These are phyloP conservation scores for Ashinkailepas kermadecensis DNA, from an alignment of 2,888 invertebrate genomes.

Conservation along the genomic window DNA sequence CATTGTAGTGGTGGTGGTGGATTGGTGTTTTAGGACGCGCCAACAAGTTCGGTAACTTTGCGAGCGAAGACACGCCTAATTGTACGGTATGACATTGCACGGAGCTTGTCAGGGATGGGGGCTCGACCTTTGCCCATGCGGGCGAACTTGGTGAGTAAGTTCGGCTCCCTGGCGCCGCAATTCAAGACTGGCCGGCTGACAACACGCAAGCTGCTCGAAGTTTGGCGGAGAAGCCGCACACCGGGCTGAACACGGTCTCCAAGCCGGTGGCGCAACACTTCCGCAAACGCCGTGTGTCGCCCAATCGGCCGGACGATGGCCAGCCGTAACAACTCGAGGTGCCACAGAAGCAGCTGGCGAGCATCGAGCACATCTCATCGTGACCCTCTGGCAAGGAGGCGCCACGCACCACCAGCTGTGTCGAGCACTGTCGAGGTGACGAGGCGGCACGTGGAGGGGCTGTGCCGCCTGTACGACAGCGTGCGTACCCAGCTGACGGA, in stretches of 20 bases:
- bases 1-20: too few species aligned
- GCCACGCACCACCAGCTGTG: slow-evolving; percentile 54
- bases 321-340: not conserved
- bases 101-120: too few species aligned
- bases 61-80: too few species aligned
- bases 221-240: slow-evolving; percentile 52
- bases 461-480: slow-evolving; percentile 50
- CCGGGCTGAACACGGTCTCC: slow-evolving; percentile 53
- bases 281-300: slow-evolving; percentile 36
- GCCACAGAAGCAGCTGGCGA: not conserved
- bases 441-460: slow-evolving; percentile 51
- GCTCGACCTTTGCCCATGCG: too few species aligned
- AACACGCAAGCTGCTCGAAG: slow-evolving; percentile 48
- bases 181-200: slow-evolving; percentile 54
- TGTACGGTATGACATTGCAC: too few species aligned
- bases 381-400: slow-evolving; percentile 39
- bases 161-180: slow-evolving; percentile 50
- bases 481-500: slow-evolving; percentile 52
- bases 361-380: not conserved
- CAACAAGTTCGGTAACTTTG: too few species aligned
- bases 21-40: too few species aligned
- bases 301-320: not conserved
- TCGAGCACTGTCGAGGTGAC: slow-evolving; percentile 52
- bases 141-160: too few species aligned
- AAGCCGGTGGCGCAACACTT: slow-evolving; percentile 49